Conservation (phyloP, 2,888 invertebrate genomes). For the Synergus japonicus region DNA sequence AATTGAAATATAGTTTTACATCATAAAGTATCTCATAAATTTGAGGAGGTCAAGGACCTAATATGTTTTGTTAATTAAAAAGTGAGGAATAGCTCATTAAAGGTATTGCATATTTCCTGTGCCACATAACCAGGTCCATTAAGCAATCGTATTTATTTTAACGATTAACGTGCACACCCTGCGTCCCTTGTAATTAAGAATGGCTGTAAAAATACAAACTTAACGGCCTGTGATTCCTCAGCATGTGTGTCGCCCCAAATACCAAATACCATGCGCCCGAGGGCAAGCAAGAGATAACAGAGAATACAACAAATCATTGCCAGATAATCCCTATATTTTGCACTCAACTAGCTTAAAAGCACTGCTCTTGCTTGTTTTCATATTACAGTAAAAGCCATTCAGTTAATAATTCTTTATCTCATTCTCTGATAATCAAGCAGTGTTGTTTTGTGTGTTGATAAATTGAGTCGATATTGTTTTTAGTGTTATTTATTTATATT, state of each 20-base stretch:
- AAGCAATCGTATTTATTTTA: slow-evolving; percentile 10
- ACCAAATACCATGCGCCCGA: background rate
- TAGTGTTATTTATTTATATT: too few relatives aligned
- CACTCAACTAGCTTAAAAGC: background rate
- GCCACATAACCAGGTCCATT: slow-evolving; percentile 12
- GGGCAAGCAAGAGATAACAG: background rate
- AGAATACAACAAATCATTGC: background rate
- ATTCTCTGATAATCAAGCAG: background rate
- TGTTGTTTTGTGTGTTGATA: too few relatives aligned
- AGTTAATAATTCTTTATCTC: background rate
- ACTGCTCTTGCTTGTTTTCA: background rate
- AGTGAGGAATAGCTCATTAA: background rate
- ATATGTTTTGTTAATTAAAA: background rate
- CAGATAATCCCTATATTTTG: slow-evolving; percentile 16
- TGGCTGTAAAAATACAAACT: slow-evolving; percentile 53
- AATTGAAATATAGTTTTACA: too few relatives aligned
- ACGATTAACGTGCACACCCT: slow-evolving; percentile 6
- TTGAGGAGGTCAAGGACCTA: background rate
- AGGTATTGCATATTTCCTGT: background rate
- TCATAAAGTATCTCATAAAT: background rate
- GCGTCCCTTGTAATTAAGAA: slow-evolving; percentile 47
- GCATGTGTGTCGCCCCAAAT: slow-evolving; percentile 44
- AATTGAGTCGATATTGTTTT: too few relatives aligned
- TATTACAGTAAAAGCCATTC: background rate
- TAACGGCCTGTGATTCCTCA: slow-evolving; percentile 58